These are phyloP conservation scores for Spisula subtruncata DNA, from an alignment of 2,888 invertebrate genomes.

Conservation along the genomic window DNA sequence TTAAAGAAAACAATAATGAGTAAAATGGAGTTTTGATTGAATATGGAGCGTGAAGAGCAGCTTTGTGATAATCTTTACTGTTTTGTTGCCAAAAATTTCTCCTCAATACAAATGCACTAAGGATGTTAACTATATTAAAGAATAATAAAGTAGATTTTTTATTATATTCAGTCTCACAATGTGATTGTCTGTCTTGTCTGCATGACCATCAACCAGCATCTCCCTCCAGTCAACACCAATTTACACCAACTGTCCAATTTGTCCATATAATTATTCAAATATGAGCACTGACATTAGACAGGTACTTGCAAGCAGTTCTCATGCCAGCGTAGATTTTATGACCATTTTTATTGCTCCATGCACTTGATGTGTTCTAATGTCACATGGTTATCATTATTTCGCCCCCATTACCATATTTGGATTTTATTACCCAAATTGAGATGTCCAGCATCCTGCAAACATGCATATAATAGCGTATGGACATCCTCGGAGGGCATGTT, in stretches of 20 bases:
- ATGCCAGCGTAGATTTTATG: constrained; percentile 24
- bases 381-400: not conserved
- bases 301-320: constrained; percentile 8
- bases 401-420: constrained; percentile 15
- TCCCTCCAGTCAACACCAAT: not conserved
- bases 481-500: constrained; percentile 20
- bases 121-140: too few species aligned
- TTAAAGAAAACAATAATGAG: too few species aligned
- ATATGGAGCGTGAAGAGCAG: too few species aligned
- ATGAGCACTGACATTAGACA: not conserved
- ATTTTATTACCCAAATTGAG: constrained; percentile 21
- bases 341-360: not conserved
- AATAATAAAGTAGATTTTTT: too few species aligned
- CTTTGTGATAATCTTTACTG: too few species aligned
- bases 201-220: not conserved
- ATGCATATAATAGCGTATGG: not conserved
- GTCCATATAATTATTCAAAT: constrained; percentile 14
- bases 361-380: not conserved
- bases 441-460: constrained; percentile 13
- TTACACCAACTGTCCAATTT: constrained; percentile 13
- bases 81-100: too few species aligned
- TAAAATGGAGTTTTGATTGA: too few species aligned
- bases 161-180: too few species aligned
- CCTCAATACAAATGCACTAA: too few species aligned
- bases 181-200: too few species aligned